These are phyloP conservation scores for Calephelis perditalis DNA, from an alignment of 2,888 invertebrate genomes.

Conservation along the genomic window DNA sequence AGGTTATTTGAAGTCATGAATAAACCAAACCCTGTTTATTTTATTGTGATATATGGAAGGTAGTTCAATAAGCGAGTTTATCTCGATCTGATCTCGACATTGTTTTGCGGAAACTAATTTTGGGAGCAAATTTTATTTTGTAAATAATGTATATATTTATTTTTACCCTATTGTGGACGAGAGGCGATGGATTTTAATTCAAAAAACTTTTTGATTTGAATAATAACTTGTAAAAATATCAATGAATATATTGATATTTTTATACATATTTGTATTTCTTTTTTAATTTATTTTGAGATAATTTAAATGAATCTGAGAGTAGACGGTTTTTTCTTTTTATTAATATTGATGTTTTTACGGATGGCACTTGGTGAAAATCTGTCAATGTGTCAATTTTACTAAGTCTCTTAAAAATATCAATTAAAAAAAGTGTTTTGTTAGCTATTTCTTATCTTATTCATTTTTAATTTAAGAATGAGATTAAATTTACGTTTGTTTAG, in stretches of 20 bases:
- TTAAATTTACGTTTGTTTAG: too few species aligned
- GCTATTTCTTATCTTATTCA: too few species aligned
- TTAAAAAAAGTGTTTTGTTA: too few species aligned
- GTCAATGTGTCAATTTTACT: too few species aligned
- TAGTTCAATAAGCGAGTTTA: slow-evolving; percentile 19
- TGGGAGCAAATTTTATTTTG: slow-evolving; percentile 27
- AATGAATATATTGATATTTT: neutral
- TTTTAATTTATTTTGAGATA: too few species aligned
- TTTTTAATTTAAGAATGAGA: too few species aligned
- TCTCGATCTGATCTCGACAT: slow-evolving; percentile 27
- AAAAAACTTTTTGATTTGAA: neutral
- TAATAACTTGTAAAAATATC: slow-evolving; percentile 4
- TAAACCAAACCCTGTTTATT: slow-evolving; percentile 10
- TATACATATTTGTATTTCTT: neutral
- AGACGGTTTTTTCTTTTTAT: too few species aligned
- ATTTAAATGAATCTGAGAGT: too few species aligned
- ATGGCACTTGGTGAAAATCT: too few species aligned
- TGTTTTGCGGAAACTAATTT: slow-evolving; percentile 21
- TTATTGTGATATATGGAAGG: slow-evolving; percentile 18
- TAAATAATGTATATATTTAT: slow-evolving; percentile 29
- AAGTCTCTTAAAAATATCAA: too few species aligned
- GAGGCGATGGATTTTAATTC: neutral
- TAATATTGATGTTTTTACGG: too few species aligned
- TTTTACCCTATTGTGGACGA: slow-evolving; percentile 9
- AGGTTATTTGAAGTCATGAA: neutral